Conservation (phyloP, 64 coral and sea anemone genomes). For the Pocillopora damicornis region DNA sequence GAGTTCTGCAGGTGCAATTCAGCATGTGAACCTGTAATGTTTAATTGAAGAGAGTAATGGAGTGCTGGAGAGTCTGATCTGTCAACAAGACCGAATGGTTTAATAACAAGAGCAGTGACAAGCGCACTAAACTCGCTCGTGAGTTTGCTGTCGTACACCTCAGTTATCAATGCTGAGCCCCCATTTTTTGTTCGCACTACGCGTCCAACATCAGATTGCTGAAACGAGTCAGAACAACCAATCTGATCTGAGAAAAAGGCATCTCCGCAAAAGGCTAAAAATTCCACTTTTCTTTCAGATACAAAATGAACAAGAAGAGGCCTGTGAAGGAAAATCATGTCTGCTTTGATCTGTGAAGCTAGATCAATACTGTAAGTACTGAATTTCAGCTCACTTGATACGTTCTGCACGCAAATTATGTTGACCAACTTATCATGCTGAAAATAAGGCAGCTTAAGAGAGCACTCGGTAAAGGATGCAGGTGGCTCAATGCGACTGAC, state of each 20-base stretch:
- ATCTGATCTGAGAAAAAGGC: constrained; percentile 47
- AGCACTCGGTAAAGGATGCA: constrained; percentile 15
- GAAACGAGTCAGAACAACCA: constrained; percentile 58
- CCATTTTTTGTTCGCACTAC: constrained; percentile 68
- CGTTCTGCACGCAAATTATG: neutral
- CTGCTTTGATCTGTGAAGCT: constrained; percentile 19
- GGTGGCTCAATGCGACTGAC: constrained; percentile 14
- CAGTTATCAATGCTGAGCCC: constrained; percentile 66
- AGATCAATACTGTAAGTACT: constrained; percentile 30
- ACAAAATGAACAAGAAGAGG: constrained; percentile 58
- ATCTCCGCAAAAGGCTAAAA: constrained; percentile 58
- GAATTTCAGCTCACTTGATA: constrained; percentile 12
- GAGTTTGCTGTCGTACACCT: constrained; percentile 23
- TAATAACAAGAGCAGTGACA: constrained; percentile 24
- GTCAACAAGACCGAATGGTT: constrained; percentile 27
- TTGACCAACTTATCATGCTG: neutral
- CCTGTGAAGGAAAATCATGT: constrained; percentile 43
- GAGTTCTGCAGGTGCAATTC: constrained; percentile 38
- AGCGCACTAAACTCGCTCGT: constrained; percentile 24
- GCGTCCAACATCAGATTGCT: constrained; percentile 43
- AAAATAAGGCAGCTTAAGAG: constrained; percentile 17
- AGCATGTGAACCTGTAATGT: constrained; percentile 45
- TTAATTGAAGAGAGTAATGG: constrained; percentile 49
- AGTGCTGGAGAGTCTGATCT: constrained; percentile 32
- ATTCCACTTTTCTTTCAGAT: constrained; percentile 59